phyloP scores from a whole-genome alignment of 1,140 invertebrate species.

The Tetragonula clypearis region DNA sequence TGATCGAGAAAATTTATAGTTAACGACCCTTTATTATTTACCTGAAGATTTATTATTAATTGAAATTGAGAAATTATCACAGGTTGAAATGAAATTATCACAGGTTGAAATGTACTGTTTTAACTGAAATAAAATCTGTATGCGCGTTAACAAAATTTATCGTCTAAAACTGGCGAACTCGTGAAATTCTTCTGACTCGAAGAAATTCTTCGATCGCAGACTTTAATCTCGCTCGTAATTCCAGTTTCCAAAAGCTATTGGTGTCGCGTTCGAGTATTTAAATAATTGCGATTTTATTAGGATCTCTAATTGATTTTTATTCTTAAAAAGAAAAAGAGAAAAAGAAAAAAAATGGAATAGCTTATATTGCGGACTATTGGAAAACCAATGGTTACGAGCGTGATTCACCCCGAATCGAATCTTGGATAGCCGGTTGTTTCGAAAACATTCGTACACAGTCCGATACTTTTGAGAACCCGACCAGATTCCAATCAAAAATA shows the following conservation, averaged over 20 bases:
- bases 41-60: no score
- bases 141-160: no score
- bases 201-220: not conserved
- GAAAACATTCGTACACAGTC: not conserved
- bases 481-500: constrained; percentile 22
- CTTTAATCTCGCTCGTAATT: no score
- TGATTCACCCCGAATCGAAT: not conserved
- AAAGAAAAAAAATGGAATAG: not conserved
- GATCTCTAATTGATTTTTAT: not conserved
- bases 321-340: not conserved
- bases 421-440: not conserved
- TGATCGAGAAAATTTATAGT: no score
- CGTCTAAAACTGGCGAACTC: no score
- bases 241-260: not conserved
- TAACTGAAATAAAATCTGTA: no score
- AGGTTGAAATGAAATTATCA: no score
- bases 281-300: not conserved
- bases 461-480: not conserved
- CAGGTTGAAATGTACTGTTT: no score
- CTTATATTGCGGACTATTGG: no score
- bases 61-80: no score
- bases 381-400: not conserved
- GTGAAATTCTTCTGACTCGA: not conserved
- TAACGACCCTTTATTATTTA: no score
- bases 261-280: not conserved